Evolutionary conservation across 1,140 invertebrate species (phyloP).

Genomic region (Plectus sambesii): DNA sequence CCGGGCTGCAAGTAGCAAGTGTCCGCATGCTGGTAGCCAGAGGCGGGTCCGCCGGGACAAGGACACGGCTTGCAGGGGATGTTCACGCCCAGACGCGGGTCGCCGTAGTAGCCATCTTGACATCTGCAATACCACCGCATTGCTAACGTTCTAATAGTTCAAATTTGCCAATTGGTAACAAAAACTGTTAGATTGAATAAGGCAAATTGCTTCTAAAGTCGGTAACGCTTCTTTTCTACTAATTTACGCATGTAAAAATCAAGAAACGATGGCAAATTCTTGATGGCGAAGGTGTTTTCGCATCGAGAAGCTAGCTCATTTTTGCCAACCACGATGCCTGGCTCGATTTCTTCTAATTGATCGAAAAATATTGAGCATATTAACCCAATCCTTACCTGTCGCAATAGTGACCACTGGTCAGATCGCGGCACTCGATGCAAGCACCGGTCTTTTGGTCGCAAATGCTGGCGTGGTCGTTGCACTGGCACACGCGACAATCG

Average conservation of each 20-base stretch:
- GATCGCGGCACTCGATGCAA: slow-evolving; percentile 76
- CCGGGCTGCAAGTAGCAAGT: slow-evolving; percentile 68
- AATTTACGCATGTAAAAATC: too few relatives aligned
- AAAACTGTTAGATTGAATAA: too few relatives aligned
- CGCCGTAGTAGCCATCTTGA: slow-evolving; percentile 80
- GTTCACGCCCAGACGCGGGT: slow-evolving; percentile 72
- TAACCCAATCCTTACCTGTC: slow-evolving; percentile 54
- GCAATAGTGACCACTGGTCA: slow-evolving; percentile 73
- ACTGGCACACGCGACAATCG: slow-evolving; percentile 81
- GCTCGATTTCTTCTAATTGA: background rate
- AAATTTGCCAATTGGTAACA: background rate
- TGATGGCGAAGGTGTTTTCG: slow-evolving; percentile 7
- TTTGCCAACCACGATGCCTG: background rate
- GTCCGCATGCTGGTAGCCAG: slow-evolving; percentile 72
- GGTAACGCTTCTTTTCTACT: too few relatives aligned
- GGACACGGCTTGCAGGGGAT: slow-evolving; percentile 85
- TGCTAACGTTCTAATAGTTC: background rate
- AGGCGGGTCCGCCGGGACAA: slow-evolving; percentile 71
- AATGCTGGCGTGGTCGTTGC: slow-evolving; percentile 85
- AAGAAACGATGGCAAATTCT: too few relatives aligned
- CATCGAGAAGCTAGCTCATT: too few relatives aligned
- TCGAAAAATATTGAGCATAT: slow-evolving; percentile 6
- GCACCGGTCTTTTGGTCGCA: slow-evolving; percentile 83
- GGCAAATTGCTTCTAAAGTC: too few relatives aligned
- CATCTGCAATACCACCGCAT: slow-evolving; percentile 53